These are phyloP conservation scores for Conus ventricosus DNA, from an alignment of 1,140 invertebrate species.

Conservation along the genomic window DNA sequence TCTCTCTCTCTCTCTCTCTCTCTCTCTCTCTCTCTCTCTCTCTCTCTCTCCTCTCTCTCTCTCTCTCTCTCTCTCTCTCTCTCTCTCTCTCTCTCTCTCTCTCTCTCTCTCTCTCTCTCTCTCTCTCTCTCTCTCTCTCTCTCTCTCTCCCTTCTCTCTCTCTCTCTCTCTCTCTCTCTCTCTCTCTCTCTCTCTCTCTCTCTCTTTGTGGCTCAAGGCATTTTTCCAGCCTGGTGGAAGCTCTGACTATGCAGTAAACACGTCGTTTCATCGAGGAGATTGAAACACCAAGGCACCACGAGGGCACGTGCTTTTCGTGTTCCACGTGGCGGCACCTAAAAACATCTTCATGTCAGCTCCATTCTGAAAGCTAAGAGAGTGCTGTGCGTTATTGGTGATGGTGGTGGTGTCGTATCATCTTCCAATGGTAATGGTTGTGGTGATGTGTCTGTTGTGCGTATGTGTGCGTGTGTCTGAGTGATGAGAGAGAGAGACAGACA, in stretches of 20 bases:
- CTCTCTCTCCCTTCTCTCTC: not conserved
- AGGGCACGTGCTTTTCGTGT: not conserved
- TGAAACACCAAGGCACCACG: too few species aligned
- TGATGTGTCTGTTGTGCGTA: too few species aligned
- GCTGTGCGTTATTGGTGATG: too few species aligned
- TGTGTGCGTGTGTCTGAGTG: too few species aligned
- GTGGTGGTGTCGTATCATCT: too few species aligned
- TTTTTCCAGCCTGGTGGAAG: not conserved
- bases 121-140: slow-evolving; percentile 3
- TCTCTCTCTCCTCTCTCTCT: not conserved
- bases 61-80: not conserved
- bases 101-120: not conserved
- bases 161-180: not conserved
- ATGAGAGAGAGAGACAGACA: too few species aligned
- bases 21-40: not conserved
- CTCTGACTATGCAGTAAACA: not conserved
- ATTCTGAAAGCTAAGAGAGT: not conserved
- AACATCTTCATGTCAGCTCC: not conserved
- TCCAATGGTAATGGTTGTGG: too few species aligned
- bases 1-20: not conserved
- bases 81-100: not conserved
- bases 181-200: slow-evolving; percentile 9
- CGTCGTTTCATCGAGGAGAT: too few species aligned
- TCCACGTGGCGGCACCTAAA: not conserved
- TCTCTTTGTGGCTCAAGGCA: not conserved